Evolutionary conservation across 2,113 vertebrate species (phyloP).

Genomic region (Pelodiscus sinensis): DNA sequence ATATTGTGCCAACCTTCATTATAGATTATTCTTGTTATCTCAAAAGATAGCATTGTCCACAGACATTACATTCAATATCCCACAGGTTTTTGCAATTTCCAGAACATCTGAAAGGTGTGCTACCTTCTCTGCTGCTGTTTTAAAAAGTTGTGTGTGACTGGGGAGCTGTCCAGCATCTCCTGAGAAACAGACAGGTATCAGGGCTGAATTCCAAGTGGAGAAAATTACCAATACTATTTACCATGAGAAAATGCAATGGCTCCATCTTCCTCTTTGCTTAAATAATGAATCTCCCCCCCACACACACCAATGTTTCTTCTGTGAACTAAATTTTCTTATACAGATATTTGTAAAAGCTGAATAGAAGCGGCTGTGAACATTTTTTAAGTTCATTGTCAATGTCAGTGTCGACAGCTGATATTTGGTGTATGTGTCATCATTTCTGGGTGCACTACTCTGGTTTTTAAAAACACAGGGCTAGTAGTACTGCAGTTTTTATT

Average conservation of each 20-base stretch:
- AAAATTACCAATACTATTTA: not conserved
- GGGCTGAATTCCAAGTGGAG: rapidly evolving
- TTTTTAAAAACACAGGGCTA: not conserved
- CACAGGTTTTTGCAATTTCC: not conserved
- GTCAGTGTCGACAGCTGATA: not conserved
- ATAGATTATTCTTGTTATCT: not conserved
- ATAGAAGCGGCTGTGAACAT: not conserved
- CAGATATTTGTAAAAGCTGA: not conserved
- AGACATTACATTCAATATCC: not conserved
- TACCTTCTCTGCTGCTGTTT: not conserved
- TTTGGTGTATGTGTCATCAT: not conserved
- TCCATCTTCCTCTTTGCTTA: not conserved
- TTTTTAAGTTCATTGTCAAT: not conserved
- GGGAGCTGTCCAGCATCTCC: not conserved
- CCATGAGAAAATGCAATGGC: not conserved
- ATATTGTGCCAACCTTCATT: not conserved
- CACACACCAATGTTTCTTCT: not conserved
- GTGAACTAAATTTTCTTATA: not conserved
- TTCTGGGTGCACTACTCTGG: not conserved
- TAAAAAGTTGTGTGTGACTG: rapidly evolving
- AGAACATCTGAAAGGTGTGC: not conserved
- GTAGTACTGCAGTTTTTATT: not conserved
- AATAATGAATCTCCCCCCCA: not conserved
- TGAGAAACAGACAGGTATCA: rapidly evolving
- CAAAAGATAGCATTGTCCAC: not conserved